Evolutionary conservation across 2,888 invertebrate species (phyloP), one percentile per base, ranked within the genome.

Genomic region (Cosmorhoe ocellata): DNA sequence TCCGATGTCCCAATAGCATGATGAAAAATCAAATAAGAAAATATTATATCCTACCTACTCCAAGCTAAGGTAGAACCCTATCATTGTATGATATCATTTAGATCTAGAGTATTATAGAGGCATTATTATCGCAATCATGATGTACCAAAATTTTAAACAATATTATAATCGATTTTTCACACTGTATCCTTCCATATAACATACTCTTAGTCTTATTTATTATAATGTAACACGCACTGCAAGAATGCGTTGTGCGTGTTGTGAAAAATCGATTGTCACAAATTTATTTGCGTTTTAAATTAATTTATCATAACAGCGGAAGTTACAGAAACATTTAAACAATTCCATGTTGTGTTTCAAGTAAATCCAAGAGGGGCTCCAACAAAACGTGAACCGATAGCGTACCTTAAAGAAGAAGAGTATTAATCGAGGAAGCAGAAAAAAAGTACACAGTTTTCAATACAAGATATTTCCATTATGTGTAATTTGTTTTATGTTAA

Each of bases 341-440:
- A 48, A 65, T 76, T 71, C 69, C 68, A 66, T 82, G 71, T 84
- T 83, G 66, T 84, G 79, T 84, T 85, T 86, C 86, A 87, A 87
- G 88, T 85, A 82, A 80, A 81, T 64, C 71, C 79, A 86, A 84
- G 86, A 77, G 84, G 77, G 79, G 78, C 84, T 56, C 63, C 79
- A 75, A 72, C 81, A 82, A 84, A 82, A 77, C 79, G 74, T 83
- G 85, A 84, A 78, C 72, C 72, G 68, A 61, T 69, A 73, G 72
- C 61, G 69, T 73, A 66, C 62, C 67, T 67, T 70, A 59, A 61
- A 51, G 66, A 67, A 74, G 81, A 76, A 73, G 75, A 76, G 58
- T 74, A 61, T 71, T 59, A 67, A 66, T 64, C 74, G 71, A 74
- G 69, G 76, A 76, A 64, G 68, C 76, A 67, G 72, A 76, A 74